Evolutionary conservation across 2,797 vertebrate genomes (phyloP).

Genomic region (Delichon dasypus): DNA sequence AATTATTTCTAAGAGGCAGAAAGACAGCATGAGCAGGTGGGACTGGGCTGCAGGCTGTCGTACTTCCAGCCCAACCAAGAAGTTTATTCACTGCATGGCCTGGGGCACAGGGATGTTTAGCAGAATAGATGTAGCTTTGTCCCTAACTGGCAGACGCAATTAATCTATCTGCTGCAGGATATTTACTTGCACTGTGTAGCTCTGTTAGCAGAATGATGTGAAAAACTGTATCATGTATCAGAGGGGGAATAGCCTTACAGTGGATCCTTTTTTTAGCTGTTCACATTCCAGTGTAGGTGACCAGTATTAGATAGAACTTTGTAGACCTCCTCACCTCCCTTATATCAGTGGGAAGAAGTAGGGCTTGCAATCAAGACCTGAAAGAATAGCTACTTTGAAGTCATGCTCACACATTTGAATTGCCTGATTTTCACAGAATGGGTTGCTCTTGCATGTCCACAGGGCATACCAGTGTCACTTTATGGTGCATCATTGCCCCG

Average conservation of each 20-base stretch:
- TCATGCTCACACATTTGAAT: constrained; percentile 33
- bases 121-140: neutral
- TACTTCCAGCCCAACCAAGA: neutral
- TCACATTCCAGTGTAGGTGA: neutral
- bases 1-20: neutral
- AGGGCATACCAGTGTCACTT: constrained; percentile 46
- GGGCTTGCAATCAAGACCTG: neutral
- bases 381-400: constrained; percentile 38
- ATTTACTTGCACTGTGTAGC: neutral
- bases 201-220: neutral
- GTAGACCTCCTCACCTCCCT: neutral
- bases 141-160: neutral
- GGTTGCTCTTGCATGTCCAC: constrained; percentile 27
- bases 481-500: constrained; percentile 45
- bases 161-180: neutral
- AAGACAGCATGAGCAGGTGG: neutral
- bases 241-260: neutral
- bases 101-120: neutral
- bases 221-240: neutral
- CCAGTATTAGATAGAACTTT: neutral
- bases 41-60: neutral
- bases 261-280: neutral
- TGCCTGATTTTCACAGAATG: constrained; percentile 26
- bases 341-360: neutral
- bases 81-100: neutral